Evolutionary conservation across 1,140 invertebrate genomes (phyloP), one percentile per base, ranked within the genome.

Genomic region (Cydia fagiglandana): DNA sequence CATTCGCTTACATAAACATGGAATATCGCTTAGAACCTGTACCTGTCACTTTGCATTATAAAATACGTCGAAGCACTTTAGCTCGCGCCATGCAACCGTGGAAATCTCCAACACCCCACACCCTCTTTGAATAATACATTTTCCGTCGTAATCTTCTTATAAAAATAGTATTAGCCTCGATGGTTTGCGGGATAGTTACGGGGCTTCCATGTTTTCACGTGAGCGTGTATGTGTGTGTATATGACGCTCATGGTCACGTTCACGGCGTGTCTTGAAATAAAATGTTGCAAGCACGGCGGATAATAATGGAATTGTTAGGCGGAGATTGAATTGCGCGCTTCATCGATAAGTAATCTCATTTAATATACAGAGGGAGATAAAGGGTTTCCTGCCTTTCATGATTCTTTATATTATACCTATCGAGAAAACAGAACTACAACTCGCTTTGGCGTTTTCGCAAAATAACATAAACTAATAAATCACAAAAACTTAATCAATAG

Each of bases 161-260:
- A 79, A 80, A 75, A 81, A 79, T 84, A 77, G 70, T 75, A 76
- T 78, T 78, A 81, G 66, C 66, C 30, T 56, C 56, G 47, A 73
- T 56, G 75, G 73, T 76, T 64, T 84, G 30, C 70, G 73, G 45
- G 34, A 70, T 70, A 73, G 70, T 76, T 84, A 83, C 81, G 82
- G 81, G 87, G 88, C 87, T 87, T 89, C 86, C 79, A 78, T 80
- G 80, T 66, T 45, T 53, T 66, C 38, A 80, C 74, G 79, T 78
- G 79, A 73, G 50, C 73, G 73, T 76, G 28, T 68, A 73, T 75
- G 76, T 75, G 76, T 76, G 76, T 38, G 15, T 77, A 38, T 34
- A 38, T 74, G 76, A 75, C 73, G 73, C 38, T 86, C 88, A 90
- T 82, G 88, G 90, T 87, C 90, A 90, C 84, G 88, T 84, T 87